These are phyloP conservation scores for Callopanchax toddi DNA, from an alignment of 2,113 vertebrate genomes.

Conservation along the genomic window DNA sequence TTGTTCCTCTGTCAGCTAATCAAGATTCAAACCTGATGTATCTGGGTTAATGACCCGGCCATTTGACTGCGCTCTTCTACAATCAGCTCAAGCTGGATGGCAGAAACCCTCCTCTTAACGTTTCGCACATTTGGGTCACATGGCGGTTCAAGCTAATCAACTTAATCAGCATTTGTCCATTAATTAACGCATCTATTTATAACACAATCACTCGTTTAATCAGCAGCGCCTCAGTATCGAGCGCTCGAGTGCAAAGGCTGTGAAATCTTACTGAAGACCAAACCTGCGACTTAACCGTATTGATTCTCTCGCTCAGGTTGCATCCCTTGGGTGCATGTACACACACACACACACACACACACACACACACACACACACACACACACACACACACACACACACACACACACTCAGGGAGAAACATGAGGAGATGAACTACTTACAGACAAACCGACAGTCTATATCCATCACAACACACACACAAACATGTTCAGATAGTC, in stretches of 20 bases:
- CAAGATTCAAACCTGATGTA: constrained; percentile 59
- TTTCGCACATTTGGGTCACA: constrained; percentile 2
- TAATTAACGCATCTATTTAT: constrained; percentile 44
- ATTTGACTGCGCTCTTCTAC: constrained; percentile 17
- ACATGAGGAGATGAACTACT: constrained; percentile 46
- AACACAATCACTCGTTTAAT: constrained; percentile 55
- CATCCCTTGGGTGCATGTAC: constrained; percentile 51
- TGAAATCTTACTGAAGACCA: constrained; percentile 37
- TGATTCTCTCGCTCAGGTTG: constrained; percentile 65
- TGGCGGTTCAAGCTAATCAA: constrained; percentile 39
- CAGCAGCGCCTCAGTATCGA: constrained; percentile 35
- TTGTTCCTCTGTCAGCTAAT: constrained; percentile 55
- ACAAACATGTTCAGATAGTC: constrained; percentile 1
- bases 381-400: constrained; percentile 9
- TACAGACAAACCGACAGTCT: constrained; percentile 36
- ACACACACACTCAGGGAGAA: constrained; percentile 31
- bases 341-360: constrained; percentile 17
- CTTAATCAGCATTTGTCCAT: constrained; percentile 52
- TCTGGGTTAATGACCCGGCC: constrained; percentile 43
- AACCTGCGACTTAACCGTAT: constrained; percentile 62
- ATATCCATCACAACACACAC: constrained; percentile 28
- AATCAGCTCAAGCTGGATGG: constrained; percentile 17
- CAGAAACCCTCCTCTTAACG: background rate
- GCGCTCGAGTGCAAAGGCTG: constrained; percentile 9
- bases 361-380: constrained; percentile 14